phyloP scores from a whole-genome alignment of 2,113 vertebrate genomes.

The Eudorcas thomsonii region DNA sequence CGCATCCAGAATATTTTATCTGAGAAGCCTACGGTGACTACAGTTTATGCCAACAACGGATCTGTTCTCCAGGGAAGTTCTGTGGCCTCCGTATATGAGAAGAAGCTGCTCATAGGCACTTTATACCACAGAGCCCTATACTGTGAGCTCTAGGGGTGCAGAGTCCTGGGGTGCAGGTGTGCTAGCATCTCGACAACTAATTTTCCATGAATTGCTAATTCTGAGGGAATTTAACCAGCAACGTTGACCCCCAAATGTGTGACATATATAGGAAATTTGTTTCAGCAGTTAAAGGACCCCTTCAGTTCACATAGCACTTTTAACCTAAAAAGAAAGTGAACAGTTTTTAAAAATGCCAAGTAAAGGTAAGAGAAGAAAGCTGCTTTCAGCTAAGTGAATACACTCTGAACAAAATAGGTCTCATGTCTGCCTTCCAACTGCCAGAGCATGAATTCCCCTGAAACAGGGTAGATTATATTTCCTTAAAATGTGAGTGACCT shows the following conservation, averaged over 20 bases:
- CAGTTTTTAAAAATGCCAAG: neutral
- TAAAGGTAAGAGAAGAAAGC: neutral
- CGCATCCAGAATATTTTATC: constrained; percentile 90
- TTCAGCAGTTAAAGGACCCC: neutral
- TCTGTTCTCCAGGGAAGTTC: constrained; percentile 88
- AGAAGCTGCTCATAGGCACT: constrained; percentile 90
- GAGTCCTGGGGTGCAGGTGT: neutral
- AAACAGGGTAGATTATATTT: neutral
- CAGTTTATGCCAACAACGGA: constrained; percentile 88
- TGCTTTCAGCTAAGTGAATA: constrained; percentile 15
- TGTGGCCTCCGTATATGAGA: constrained; percentile 82
- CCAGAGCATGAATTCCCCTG: neutral
- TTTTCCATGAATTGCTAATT: constrained; percentile 4
- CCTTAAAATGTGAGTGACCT: neutral
- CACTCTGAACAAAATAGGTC: neutral
- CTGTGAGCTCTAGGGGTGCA: constrained; percentile 83
- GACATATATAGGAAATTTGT: constrained; percentile 13
- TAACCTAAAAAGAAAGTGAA: constrained; percentile 7
- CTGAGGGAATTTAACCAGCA: constrained; percentile 2
- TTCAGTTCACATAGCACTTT: constrained; percentile 18
- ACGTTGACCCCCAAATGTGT: neutral
- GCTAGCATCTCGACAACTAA: neutral
- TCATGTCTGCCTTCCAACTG: neutral
- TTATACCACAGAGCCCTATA: constrained; percentile 90
- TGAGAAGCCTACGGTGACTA: constrained; percentile 86